phyloP scores from a whole-genome alignment of 2,797 vertebrate genomes.

The Silurus aristotelis region DNA sequence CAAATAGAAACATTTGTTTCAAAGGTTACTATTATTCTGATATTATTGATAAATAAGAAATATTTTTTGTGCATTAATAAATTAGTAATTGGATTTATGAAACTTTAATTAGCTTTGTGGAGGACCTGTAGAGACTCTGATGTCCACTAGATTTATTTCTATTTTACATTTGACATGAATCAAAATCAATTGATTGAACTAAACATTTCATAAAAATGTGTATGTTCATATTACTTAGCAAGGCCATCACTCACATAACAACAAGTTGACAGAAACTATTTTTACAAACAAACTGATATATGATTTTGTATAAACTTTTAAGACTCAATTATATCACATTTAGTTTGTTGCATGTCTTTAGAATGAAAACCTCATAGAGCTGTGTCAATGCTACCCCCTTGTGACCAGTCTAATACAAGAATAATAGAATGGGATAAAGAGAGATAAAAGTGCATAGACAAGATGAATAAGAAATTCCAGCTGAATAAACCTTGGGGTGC shows the following conservation, averaged over 20 bases:
- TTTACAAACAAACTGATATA: not conserved
- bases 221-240: not conserved
- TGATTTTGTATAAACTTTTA: not conserved
- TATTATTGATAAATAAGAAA: slow-evolving; percentile 76
- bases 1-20: slow-evolving; percentile 66
- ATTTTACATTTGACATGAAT: not conserved
- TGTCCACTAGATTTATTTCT: slow-evolving; percentile 35
- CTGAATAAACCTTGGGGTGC: not conserved
- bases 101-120: slow-evolving; percentile 31
- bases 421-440: slow-evolving; percentile 37
- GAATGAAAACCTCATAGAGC: slow-evolving; percentile 72
- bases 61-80: slow-evolving; percentile 66
- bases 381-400: slow-evolving; percentile 93
- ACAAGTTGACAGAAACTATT: not conserved
- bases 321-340: slow-evolving; percentile 68
- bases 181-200: not conserved
- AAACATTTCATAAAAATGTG: not conserved
- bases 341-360: slow-evolving; percentile 71
- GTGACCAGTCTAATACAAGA: slow-evolving; percentile 78
- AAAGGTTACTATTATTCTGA: slow-evolving; percentile 62
- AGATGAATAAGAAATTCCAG: not conserved
- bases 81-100: slow-evolving; percentile 54
- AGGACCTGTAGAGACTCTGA: slow-evolving; percentile 30
- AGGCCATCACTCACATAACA: not conserved
- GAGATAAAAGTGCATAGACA: slow-evolving; percentile 51